Evolutionary conservation across 2,113 vertebrate species (phyloP), one percentile per base, ranked within the genome.

Genomic region (Lampris megalopsis): DNA sequence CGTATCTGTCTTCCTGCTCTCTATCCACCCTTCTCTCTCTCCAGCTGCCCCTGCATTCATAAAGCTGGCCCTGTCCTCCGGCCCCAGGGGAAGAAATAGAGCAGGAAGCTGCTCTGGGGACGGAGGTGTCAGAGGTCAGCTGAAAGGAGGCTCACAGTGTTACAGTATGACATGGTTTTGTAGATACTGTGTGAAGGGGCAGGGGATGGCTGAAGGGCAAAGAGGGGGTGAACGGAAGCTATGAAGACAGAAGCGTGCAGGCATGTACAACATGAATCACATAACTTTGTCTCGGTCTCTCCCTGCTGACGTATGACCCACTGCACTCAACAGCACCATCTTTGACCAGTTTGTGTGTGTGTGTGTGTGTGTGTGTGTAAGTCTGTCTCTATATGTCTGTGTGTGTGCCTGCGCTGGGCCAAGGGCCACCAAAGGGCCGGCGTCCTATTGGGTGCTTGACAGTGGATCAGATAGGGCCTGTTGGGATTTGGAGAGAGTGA

Each of bases 61-160:
- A 95, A 94, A 94, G 92, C 92, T 2, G 2, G 72, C 82, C 84
- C 91, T 94, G 91, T 94, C 82, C 87, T 91, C 85, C 67, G 9
- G 63, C 77, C 77, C 77, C 77, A 63, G 75, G 67, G 75, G 67
- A 42, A 86, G 87, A 80, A 83, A 88, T 80, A 84, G 88, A 86
- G 92, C 89, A 92, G 91, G 93, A 93, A 84, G 81, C 87, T 74
- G 63, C 82, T 79, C 70, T 79, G 62, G 73, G 63, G 78, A 76
- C n/a, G 9, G 47, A 10, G 61, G 89, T 24, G 84, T 86, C 86
- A 77, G 79, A 91, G 92, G 85, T 89, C 88, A 79, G 73, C 77
- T 86, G 82, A 85, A 84, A 87, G 79, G 73, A 63, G 47, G 76
- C 42, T 68, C 76, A 77, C 78, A 79, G 71, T 71, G 73, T 85